phyloP scores from a whole-genome alignment of 2,113 vertebrate genomes.

The Macrotus californicus region DNA sequence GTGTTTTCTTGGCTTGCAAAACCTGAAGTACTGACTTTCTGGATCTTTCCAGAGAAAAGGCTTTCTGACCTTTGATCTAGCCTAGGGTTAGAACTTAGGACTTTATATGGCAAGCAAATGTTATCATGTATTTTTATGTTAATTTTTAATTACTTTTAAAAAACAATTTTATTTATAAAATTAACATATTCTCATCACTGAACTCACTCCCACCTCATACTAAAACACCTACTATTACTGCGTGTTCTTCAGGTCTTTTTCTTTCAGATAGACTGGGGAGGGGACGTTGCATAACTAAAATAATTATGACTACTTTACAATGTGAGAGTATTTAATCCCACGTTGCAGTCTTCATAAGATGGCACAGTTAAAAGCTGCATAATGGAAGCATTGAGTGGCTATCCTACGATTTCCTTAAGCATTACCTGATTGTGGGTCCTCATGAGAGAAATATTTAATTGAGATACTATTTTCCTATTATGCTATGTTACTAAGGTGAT shows the following conservation, averaged over 20 bases:
- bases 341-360: neutral
- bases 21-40: neutral
- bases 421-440: neutral
- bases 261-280: neutral
- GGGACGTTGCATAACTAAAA: neutral
- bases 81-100: neutral
- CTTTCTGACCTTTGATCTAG: neutral
- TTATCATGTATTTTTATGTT: neutral
- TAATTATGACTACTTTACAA: neutral
- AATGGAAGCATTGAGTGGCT: neutral
- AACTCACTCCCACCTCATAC: neutral
- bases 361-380: neutral
- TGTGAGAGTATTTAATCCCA: neutral
- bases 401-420: neutral
- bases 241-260: neutral
- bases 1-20: neutral
- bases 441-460: neutral
- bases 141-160: neutral
- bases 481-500: neutral
- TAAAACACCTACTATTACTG: neutral
- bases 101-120: neutral
- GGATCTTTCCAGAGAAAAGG: neutral
- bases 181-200: neutral
- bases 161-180: conserved; percentile 18
- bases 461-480: conserved; percentile 1